phyloP scores from a whole-genome alignment of 2,797 vertebrate genomes.

The Chanos chanos region DNA sequence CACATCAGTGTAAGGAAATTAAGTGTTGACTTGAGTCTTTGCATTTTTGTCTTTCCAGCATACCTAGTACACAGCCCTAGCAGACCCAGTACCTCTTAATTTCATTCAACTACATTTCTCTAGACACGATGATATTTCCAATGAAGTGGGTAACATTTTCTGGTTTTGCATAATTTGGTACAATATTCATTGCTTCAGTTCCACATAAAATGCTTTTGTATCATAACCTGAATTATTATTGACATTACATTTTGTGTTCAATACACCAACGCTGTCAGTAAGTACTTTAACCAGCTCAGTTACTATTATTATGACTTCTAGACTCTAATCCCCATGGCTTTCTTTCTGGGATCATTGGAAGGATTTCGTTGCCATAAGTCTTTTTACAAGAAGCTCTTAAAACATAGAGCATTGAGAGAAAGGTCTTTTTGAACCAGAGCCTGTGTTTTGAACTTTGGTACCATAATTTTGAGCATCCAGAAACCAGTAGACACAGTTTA shows the following conservation, averaged over 20 bases:
- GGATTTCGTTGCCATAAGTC: not conserved
- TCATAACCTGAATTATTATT: no score
- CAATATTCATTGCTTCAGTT: not conserved
- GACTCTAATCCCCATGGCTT: no score
- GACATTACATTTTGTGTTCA: no score
- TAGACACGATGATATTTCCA: conserved; percentile 20
- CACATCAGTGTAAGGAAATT: conserved; percentile 27
- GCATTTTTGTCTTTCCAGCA: conserved; percentile 10
- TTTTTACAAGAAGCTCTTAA: not conserved
- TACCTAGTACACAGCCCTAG: no score
- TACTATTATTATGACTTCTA: not conserved
- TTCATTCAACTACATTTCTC: conserved; percentile 7
- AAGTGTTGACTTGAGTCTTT: conserved; percentile 18
- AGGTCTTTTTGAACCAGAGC: not conserved
- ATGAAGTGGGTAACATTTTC: conserved; percentile 1
- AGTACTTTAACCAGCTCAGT: no score
- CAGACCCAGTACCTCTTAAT: no score
- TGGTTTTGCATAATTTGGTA: conserved; percentile 3
- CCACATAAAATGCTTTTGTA: no score
- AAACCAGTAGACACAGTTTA: conserved; percentile 45
- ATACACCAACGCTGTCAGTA: no score
- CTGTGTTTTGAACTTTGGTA: not conserved
- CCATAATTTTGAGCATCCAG: conserved; percentile 29
- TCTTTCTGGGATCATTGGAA: no score
- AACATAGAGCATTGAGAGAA: not conserved